Evolutionary conservation across 2,888 invertebrate species (phyloP).

Genomic region (Athalia rosae): DNA sequence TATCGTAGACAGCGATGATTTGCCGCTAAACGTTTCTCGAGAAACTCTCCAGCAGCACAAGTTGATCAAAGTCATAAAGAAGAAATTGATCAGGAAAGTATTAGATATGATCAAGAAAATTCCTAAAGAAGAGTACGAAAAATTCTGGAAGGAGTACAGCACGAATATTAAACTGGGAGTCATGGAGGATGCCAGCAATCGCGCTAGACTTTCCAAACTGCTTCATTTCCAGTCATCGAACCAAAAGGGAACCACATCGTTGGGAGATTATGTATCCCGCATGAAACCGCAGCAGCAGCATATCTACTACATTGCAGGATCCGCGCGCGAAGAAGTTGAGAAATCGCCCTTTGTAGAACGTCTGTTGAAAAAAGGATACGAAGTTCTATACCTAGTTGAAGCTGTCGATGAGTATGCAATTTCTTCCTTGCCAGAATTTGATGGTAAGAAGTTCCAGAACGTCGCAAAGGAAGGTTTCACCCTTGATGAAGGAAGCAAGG

Average conservation of each 20-base stretch:
- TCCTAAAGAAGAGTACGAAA: constrained; percentile 89
- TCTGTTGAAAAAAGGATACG: constrained; percentile 93
- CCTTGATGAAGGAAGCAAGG: constrained; percentile 81
- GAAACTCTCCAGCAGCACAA: constrained; percentile 99
- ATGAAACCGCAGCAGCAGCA: constrained; percentile 97
- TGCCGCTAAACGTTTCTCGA: constrained; percentile 97
- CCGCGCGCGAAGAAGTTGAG: constrained; percentile 89
- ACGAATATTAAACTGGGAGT: constrained; percentile 98
- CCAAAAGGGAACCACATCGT: constrained; percentile 80
- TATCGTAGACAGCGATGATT: constrained; percentile 98
- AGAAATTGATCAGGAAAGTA: constrained; percentile 97
- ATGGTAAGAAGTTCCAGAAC: constrained; percentile 99
- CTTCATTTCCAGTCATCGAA: constrained; percentile 92
- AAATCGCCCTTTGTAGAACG: constrained; percentile 97
- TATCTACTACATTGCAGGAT: constrained; percentile 97
- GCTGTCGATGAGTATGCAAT: constrained; percentile 99
- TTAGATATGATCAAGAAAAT: constrained; percentile 99
- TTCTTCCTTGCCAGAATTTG: constrained; percentile 97
- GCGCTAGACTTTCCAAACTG: constrained; percentile 95
- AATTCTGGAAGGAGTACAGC: constrained; percentile 99
- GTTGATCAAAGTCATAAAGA: constrained; percentile 98
- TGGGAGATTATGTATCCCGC: constrained; percentile 92
- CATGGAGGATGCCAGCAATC: constrained; percentile 98
- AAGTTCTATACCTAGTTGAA: constrained; percentile 95
- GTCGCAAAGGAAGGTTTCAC: constrained; percentile 98